Evolutionary conservation across 2,888 invertebrate genomes (phyloP), one percentile per base, ranked within the genome.

Genomic region (Ommatoiulus sabulosus): DNA sequence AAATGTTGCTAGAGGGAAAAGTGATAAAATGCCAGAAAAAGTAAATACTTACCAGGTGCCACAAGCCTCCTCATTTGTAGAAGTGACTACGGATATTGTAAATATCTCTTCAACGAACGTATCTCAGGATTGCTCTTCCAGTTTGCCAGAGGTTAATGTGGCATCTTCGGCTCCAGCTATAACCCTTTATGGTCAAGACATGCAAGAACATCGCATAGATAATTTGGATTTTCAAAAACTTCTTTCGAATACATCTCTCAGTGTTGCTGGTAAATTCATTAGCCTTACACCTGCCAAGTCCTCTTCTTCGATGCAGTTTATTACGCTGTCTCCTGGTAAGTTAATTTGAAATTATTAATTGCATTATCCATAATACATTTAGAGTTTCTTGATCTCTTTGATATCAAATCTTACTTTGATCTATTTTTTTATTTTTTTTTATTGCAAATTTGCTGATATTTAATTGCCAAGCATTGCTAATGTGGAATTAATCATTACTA

Each of bases 271-370:
- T 2, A 35, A 80, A 1, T 12, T 80, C 35, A 20, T 80, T 12
- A 4, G 35, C 35, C 10, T 80, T 6, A 35, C 80, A 3, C 80
- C 80, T 2, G 35, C 3, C 80, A 80, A 80, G 35, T 35, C 80
- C 35, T 80, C 80, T 80, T 80, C 80, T 24, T 2, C 80, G 5
- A 7, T 80, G 24, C 24, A 80, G 80, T 80, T 80, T 80, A 35
- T 80, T 10, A 80, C 80, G 12, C 35, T 80, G 12, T 80, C 80
- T 24, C 80, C 80, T 35, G 80, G 80, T 80, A 80, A 80, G 80
- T n/a, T n/a, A n/a, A n/a, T n/a, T n/a, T n/a, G n/a, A n/a, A n/a
- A n/a, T n/a, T n/a, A n/a, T n/a, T n/a, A n/a, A n/a, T n/a, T n/a
- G n/a, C n/a, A n/a, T n/a, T n/a, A n/a, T n/a, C n/a, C n/a, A n/a